Evolutionary conservation across 2,888 invertebrate genomes (phyloP).

Genomic region (Netelia fuscicornis): DNA sequence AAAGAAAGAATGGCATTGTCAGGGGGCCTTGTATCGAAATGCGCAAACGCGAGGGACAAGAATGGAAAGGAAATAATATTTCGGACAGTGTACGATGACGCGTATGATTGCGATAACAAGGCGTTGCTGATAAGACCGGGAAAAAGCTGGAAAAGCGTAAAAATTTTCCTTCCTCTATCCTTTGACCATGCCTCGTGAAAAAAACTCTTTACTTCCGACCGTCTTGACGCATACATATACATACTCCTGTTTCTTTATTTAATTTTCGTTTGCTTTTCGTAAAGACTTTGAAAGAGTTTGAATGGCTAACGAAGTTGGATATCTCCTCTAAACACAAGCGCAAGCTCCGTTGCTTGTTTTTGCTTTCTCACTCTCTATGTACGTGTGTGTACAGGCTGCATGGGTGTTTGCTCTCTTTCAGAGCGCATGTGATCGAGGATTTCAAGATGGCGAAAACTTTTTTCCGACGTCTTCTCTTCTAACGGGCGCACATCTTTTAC

Average conservation of each 20-base stretch:
- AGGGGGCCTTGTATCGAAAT: background rate
- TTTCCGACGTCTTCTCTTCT: background rate
- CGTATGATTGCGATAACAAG: background rate
- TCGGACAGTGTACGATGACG: background rate
- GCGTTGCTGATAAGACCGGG: background rate
- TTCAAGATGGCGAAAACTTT: constrained; percentile 57
- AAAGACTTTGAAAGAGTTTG: constrained; percentile 31
- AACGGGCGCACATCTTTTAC: constrained; percentile 21
- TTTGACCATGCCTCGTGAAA: no score
- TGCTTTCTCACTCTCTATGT: background rate
- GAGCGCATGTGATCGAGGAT: constrained; percentile 50
- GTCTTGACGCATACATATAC: no score
- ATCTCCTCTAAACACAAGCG: constrained; percentile 40
- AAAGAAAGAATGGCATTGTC: background rate
- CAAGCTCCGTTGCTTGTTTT: background rate
- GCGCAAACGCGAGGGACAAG: background rate
- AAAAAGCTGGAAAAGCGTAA: no score
- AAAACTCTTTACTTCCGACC: no score
- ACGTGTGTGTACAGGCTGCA: background rate
- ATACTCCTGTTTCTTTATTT: background rate
- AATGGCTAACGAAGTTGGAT: constrained; percentile 49
- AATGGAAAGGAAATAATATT: background rate
- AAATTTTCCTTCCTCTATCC: no score
- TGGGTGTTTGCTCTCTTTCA: background rate
- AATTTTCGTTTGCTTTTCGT: background rate